A percentile compares a stretch with the other conserved stretches of the same genome.
Evolutionary conservation across 2,113 vertebrate genomes (phyloP).

Genomic region (Oreochromis aureus): DNA sequence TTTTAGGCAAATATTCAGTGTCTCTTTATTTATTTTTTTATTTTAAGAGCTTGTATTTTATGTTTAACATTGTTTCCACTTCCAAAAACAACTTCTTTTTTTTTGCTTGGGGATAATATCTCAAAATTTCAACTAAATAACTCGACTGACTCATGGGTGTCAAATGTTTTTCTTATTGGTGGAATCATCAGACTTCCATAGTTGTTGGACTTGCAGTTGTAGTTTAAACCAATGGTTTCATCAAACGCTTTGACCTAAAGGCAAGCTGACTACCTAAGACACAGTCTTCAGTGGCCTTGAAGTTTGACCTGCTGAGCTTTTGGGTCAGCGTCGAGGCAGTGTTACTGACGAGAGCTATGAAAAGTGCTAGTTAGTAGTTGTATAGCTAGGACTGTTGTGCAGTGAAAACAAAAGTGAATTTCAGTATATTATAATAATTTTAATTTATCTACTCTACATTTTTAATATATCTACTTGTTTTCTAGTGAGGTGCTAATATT

Average conservation of each 20-base stretch:
- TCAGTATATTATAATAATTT: not conserved
- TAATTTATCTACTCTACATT: too few relatives aligned
- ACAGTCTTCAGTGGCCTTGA: not conserved
- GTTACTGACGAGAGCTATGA: not conserved
- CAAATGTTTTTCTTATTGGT: not conserved
- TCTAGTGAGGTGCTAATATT: not conserved
- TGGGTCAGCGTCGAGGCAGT: not conserved
- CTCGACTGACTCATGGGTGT: fast-evolving
- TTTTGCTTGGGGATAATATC: not conserved
- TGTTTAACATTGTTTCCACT: not conserved
- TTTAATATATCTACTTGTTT: not conserved
- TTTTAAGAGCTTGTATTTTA: not conserved
- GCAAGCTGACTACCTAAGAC: not conserved
- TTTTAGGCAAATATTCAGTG: not conserved
- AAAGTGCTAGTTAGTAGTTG: not conserved
- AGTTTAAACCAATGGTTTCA: not conserved
- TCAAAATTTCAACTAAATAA: fast-evolving
- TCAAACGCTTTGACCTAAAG: not conserved
- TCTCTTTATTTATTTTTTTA: not conserved
- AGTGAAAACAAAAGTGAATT: not conserved
- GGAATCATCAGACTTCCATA: not conserved
- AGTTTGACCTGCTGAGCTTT: not conserved
- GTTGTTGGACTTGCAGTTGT: not conserved
- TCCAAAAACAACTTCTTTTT: not conserved
- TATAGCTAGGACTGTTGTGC: not conserved